A percentile compares a stretch with the other conserved stretches of the same genome.
Evolutionary conservation across 2,888 invertebrate species (phyloP).

Genomic region (Leptopilina myrica): DNA sequence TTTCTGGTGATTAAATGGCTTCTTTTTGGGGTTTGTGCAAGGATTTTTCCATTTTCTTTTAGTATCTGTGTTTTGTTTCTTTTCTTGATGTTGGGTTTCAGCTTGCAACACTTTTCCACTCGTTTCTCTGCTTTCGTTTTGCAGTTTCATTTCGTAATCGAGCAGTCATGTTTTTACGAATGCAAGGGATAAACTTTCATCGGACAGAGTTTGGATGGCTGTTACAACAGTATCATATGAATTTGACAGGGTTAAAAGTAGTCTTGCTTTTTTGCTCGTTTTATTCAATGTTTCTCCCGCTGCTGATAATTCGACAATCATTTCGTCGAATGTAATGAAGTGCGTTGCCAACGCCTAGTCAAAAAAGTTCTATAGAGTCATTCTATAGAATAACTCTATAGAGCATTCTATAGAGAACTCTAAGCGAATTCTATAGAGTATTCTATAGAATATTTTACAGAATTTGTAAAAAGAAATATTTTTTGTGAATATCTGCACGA

Average conservation of each 20-base stretch:
- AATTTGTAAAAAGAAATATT: too few species aligned
- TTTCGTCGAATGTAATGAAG: background rate
- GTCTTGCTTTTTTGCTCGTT: background rate
- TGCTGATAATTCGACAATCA: background rate
- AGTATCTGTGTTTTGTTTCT: background rate
- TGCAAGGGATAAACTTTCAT: background rate
- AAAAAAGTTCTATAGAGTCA: too few species aligned
- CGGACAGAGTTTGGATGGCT: background rate
- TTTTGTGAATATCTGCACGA: too few species aligned
- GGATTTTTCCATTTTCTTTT: slow-evolving; percentile 4
- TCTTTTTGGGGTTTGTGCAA: background rate
- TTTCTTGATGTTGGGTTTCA: slow-evolving; percentile 50
- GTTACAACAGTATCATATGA: background rate
- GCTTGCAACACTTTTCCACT: slow-evolving; percentile 59
- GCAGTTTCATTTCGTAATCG: slow-evolving; percentile 30
- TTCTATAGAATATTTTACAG: too few species aligned
- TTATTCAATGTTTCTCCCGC: background rate
- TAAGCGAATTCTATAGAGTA: too few species aligned
- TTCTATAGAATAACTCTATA: too few species aligned
- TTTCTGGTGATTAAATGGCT: background rate
- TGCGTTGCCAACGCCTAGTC: too few species aligned
- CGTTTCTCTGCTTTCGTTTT: slow-evolving; percentile 53
- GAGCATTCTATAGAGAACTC: too few species aligned
- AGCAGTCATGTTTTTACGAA: background rate
- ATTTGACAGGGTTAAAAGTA: background rate